Evolutionary conservation across 2,888 invertebrate species (phyloP), one percentile per base, ranked within the genome.

Genomic region (Heliothis peltigera): DNA sequence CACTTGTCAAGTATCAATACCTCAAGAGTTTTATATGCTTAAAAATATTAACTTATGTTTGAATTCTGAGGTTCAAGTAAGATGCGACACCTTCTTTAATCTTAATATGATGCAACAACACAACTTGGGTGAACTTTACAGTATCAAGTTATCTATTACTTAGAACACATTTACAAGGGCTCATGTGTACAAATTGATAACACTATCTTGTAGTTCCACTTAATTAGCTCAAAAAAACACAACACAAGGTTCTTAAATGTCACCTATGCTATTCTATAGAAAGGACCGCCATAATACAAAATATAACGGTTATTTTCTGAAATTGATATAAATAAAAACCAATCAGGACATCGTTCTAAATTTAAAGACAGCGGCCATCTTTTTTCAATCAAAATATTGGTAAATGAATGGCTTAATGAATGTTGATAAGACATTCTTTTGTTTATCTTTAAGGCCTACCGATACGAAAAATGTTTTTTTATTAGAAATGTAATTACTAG

Each of bases 121-220:
- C 2, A 75, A 69, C 64, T 57, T 53, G 28, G 47, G 35, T 47
- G 18, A 64, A 56, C 46, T 74, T 77, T 67, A 35, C 64, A 77
- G 70, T 42, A 7, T 32, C 15, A 43, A 47, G 43, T 67, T 68
- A 70, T 67, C 67, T 58, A 52, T 66, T 51, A 19, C 44, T 51
- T n/a, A 44, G 35, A 55, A 62, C 28, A 52, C 35, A 67, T 42
- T 21, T 32, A 48, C 25, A 55, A 58, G 19, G 48, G 22, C 49
- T 44, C 15, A 18, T 48, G 43, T 70, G 32, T 63, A 52, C 70
- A 60, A 47, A 63, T 19, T 62, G 64, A 77, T 77, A 77, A 7
- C 28, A 59, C 2, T 60, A 67, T 67, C 64, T 66, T 52, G 39
- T 47, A 32, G 64, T 51, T 53, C 12, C 59, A 46, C 43, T 48